phyloP scores from a whole-genome alignment of 53 echinoderm and acorn worm genomes.

The Arbacia lixula region DNA sequence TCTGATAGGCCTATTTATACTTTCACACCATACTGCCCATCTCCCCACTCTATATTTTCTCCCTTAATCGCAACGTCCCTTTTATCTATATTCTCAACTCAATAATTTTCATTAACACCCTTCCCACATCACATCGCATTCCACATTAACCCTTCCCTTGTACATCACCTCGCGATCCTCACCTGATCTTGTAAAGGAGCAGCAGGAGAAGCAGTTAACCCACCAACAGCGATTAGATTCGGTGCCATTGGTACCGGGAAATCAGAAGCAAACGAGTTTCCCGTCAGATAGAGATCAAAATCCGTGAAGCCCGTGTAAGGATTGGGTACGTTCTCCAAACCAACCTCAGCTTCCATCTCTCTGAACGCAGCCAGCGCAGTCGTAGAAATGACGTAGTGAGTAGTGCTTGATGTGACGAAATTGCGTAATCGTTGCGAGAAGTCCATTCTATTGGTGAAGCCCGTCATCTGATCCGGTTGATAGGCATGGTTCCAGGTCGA shows the following conservation, averaged over 20 bases:
- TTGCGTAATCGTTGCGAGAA: constrained; percentile 59
- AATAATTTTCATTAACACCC: too few relatives aligned
- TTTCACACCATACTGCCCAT: too few relatives aligned
- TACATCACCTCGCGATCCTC: too few relatives aligned
- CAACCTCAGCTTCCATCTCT: constrained; percentile 45
- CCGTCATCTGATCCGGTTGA: constrained; percentile 52
- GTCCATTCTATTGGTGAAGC: constrained; percentile 62
- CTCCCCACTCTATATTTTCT: too few relatives aligned
- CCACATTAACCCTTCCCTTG: too few relatives aligned
- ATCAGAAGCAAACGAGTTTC: constrained; percentile 59
- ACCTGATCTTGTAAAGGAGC: too few relatives aligned
- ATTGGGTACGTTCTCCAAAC: constrained; percentile 31
- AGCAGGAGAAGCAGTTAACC: constrained; percentile 56
- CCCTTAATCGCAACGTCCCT: too few relatives aligned
- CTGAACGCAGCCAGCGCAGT: constrained; percentile 42
- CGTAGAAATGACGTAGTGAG: neutral
- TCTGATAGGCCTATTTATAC: too few relatives aligned
- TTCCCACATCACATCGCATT: too few relatives aligned
- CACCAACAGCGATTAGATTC: constrained; percentile 61
- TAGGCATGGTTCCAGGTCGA: constrained; percentile 62
- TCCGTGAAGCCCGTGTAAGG: constrained; percentile 54
- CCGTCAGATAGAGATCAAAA: constrained; percentile 57
- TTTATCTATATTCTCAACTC: too few relatives aligned
- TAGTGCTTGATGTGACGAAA: constrained; percentile 8
- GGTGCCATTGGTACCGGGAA: constrained; percentile 65